Conservation (phyloP, 2,888 invertebrate species). For the Scotopteryx bipunctaria region DNA sequence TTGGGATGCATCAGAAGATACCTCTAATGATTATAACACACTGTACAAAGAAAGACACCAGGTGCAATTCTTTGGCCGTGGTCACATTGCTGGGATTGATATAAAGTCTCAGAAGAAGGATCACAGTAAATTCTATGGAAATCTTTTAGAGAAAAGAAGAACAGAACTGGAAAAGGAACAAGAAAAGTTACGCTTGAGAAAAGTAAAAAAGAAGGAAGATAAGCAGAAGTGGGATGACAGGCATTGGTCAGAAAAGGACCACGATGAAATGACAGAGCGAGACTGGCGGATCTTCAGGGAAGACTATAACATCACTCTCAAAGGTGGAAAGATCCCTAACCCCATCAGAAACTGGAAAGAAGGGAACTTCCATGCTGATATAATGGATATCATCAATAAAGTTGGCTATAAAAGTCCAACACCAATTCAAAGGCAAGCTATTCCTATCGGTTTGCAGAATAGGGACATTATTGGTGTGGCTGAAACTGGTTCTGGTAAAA, state of each 20-base stretch:
- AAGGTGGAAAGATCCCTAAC: slow-evolving; percentile 98
- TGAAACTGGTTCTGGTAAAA: slow-evolving; percentile 99
- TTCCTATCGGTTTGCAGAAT: slow-evolving; percentile 98
- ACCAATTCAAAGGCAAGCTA: slow-evolving; percentile 99
- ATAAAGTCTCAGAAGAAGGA: slow-evolving; percentile 97
- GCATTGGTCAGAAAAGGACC: slow-evolving; percentile 98
- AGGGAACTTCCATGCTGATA: slow-evolving; percentile 93
- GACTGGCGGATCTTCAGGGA: slow-evolving; percentile 99
- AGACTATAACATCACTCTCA: slow-evolving; percentile 99
- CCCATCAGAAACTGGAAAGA: slow-evolving; percentile 98
- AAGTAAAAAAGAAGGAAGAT: slow-evolving; percentile 97
- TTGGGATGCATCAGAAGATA: slow-evolving; percentile 99
- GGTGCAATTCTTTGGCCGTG: slow-evolving; percentile 98
- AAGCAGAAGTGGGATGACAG: slow-evolving; percentile 99
- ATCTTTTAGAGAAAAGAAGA: slow-evolving; percentile 95
- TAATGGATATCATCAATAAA: slow-evolving; percentile 96
- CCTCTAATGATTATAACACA: slow-evolving; percentile 98
- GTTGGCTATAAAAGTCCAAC: slow-evolving; percentile 99
- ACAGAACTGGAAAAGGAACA: slow-evolving; percentile 98
- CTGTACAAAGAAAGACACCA: slow-evolving; percentile 98
- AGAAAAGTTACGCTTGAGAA: slow-evolving; percentile 95
- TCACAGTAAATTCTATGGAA: slow-evolving; percentile 98
- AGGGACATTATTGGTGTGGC: slow-evolving; percentile 99
- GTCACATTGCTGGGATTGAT: slow-evolving; percentile 98
- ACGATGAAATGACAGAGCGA: slow-evolving; percentile 98